Evolutionary conservation across 2,888 invertebrate species (phyloP).

Genomic region (Patella pellucida): DNA sequence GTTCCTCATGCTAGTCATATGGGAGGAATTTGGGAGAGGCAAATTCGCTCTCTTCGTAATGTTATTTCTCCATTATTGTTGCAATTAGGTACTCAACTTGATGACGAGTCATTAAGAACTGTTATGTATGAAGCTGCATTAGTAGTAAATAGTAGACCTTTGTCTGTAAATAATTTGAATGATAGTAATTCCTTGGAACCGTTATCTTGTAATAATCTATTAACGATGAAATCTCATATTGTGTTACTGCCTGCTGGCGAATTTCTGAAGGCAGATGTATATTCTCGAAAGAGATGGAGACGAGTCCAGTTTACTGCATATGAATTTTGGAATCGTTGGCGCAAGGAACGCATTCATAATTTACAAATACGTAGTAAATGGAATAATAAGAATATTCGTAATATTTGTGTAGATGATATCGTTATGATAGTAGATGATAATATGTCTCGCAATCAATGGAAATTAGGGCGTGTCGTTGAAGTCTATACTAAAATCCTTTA

Average conservation of each 20-base stretch:
- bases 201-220: conserved; percentile 29
- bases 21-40: conserved; percentile 51
- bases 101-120: conserved; percentile 33
- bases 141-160: conserved; percentile 35
- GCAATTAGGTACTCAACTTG: conserved; percentile 21
- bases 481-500: too few relatives aligned
- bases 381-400: too few relatives aligned
- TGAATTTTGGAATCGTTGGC: too few relatives aligned
- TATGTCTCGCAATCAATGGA: too few relatives aligned
- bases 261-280: too few relatives aligned
- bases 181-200: conserved; percentile 30
- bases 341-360: too few relatives aligned
- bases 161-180: conserved; percentile 26
- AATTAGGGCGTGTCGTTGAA: too few relatives aligned
- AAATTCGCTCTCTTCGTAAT: conserved; percentile 41
- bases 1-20: conserved; percentile 46
- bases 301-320: too few relatives aligned
- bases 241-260: conserved; percentile 20
- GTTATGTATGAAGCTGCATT: conserved; percentile 34
- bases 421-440: too few relatives aligned
- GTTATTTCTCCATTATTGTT: conserved; percentile 31
- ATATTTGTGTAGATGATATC: too few relatives aligned
- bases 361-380: too few relatives aligned
- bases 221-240: conserved; percentile 24
- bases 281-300: too few relatives aligned